Evolutionary conservation across 2,113 vertebrate species (phyloP).

Genomic region (Equus przewalskii): DNA sequence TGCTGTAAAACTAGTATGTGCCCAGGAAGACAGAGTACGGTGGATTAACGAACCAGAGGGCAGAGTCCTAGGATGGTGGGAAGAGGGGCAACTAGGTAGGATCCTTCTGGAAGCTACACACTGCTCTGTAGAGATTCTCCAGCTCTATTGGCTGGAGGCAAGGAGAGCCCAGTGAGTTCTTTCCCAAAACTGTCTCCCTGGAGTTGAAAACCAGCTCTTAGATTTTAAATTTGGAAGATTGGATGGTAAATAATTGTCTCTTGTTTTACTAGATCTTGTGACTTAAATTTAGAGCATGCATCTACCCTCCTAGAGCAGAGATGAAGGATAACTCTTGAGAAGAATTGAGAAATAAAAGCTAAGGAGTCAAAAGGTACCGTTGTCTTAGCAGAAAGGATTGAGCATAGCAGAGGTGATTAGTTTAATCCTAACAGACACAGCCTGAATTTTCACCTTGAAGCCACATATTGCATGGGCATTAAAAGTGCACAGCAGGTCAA

Average conservation of each 20-base stretch:
- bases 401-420: not conserved
- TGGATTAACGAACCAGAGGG: not conserved
- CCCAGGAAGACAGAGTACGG: not conserved
- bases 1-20: not conserved
- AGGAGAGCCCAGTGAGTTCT: not conserved
- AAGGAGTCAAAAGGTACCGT: slow-evolving; percentile 61
- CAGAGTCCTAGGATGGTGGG: not conserved
- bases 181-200: slow-evolving; percentile 36
- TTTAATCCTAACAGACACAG: not conserved
- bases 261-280: slow-evolving; percentile 36
- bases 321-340: slow-evolving; percentile 61
- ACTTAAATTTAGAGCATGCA: slow-evolving; percentile 14
- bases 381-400: slow-evolving; percentile 34
- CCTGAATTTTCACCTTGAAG: not conserved
- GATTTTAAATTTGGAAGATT: slow-evolving; percentile 61
- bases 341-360: slow-evolving; percentile 24
- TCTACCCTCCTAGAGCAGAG: not conserved
- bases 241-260: slow-evolving; percentile 55
- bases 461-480: not conserved
- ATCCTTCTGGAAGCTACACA: not conserved
- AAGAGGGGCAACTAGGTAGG: not conserved
- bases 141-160: not conserved
- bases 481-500: not conserved
- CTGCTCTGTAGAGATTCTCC: slow-evolving; percentile 58
- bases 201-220: slow-evolving; percentile 71